phyloP scores from a whole-genome alignment of 2,113 vertebrate genomes.

The Cephalophus harveyi region DNA sequence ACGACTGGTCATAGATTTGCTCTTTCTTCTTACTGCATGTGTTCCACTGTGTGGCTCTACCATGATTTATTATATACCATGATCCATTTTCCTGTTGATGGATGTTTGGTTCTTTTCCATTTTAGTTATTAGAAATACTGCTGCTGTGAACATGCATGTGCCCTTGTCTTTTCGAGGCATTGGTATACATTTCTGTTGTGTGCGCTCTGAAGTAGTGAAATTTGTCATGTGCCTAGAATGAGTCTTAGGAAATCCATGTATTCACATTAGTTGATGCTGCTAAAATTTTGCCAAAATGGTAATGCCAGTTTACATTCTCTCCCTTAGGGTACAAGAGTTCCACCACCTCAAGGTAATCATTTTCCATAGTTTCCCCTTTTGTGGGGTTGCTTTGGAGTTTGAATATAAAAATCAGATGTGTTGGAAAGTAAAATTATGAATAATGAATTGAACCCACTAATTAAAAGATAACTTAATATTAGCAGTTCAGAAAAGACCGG shows the following conservation, averaged over 20 bases:
- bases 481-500: neutral
- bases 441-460: neutral
- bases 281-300: neutral
- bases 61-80: neutral
- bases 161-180: neutral
- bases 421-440: neutral
- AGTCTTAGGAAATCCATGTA: neutral
- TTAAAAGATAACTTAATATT: neutral
- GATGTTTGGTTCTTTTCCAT: neutral
- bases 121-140: neutral
- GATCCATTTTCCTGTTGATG: neutral
- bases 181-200: neutral
- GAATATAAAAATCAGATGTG: neutral
- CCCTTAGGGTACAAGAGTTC: neutral
- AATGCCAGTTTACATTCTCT: neutral
- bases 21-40: neutral
- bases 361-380: neutral
- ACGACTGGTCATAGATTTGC: neutral
- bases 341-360: neutral
- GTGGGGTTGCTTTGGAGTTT: neutral
- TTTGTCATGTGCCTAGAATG: neutral
- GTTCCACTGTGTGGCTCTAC: neutral
- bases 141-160: neutral
- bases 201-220: neutral
- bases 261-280: neutral